These are phyloP conservation scores for Pedionomus torquatus DNA, from an alignment of 2,113 vertebrate species.

Conservation along the genomic window DNA sequence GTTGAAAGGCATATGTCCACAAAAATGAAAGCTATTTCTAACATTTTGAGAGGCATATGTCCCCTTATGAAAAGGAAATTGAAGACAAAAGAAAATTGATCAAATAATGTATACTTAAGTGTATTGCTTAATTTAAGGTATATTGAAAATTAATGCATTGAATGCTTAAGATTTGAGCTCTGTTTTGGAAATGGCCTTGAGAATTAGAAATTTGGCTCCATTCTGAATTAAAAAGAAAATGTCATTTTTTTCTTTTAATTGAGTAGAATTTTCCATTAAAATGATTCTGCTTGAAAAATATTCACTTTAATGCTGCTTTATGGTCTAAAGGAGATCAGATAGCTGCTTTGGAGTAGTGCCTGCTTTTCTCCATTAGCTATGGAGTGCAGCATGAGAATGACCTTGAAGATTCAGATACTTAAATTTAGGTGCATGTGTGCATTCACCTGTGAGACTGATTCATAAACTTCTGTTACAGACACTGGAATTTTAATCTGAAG, in stretches of 20 bases:
- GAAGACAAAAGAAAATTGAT: neutral
- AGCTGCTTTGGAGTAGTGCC: neutral
- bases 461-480: neutral
- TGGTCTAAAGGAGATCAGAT: neutral
- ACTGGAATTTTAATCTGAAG: neutral
- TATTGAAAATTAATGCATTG: neutral
- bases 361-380: neutral
- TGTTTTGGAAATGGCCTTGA: neutral
- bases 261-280: neutral
- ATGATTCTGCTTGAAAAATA: neutral
- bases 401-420: neutral
- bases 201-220: neutral
- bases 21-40: neutral
- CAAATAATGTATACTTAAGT: neutral
- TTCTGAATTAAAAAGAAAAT: neutral
- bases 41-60: neutral
- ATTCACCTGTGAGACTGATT: neutral
- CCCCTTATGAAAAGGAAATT: neutral
- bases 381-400: neutral
- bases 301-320: neutral
- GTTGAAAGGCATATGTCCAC: neutral
- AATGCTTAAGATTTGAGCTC: neutral
- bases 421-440: neutral
- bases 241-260: neutral
- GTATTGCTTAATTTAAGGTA: neutral